Percentiles rank a stretch among this genome's conserved stretches.
These are phyloP conservation scores for Glossophaga mutica DNA, from an alignment of 2,797 vertebrate genomes.

Conservation along the genomic window DNA sequence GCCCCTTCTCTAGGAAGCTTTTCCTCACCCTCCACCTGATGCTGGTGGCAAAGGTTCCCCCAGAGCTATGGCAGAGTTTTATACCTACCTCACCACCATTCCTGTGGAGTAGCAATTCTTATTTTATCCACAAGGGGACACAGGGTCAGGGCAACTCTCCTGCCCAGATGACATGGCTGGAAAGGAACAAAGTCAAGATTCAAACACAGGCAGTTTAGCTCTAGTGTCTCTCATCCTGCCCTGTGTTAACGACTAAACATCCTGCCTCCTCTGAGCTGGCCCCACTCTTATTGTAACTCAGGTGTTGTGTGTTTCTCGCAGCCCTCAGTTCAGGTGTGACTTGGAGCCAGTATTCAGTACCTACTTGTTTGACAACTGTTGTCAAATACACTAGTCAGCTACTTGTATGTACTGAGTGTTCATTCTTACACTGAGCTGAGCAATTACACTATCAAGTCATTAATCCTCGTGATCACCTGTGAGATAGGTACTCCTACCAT, in stretches of 20 bases:
- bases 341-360: not conserved
- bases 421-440: not conserved
- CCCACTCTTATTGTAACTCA: no score
- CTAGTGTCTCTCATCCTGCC: not conserved
- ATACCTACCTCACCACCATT: no score
- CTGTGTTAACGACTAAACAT: not conserved
- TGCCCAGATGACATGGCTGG: not conserved
- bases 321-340: not conserved
- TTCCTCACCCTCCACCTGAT: not conserved
- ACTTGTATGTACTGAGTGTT: rapidly evolving
- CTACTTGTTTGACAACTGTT: not conserved
- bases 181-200: not conserved
- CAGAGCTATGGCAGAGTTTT: not conserved
- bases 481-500: not conserved
- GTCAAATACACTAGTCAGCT: not conserved
- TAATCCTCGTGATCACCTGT: not conserved
- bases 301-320: not conserved
- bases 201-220: not conserved
- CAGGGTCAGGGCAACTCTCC: not conserved
- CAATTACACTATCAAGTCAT: not conserved
- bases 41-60: not conserved
- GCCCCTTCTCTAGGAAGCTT: not conserved
- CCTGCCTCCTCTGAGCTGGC: not conserved
- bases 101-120: not conserved
- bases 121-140: not conserved